A percentile compares a stretch with the other conserved stretches of the same genome.
phyloP scores from a whole-genome alignment of 2,113 vertebrate genomes.

The Gnathochromis pfefferi region DNA sequence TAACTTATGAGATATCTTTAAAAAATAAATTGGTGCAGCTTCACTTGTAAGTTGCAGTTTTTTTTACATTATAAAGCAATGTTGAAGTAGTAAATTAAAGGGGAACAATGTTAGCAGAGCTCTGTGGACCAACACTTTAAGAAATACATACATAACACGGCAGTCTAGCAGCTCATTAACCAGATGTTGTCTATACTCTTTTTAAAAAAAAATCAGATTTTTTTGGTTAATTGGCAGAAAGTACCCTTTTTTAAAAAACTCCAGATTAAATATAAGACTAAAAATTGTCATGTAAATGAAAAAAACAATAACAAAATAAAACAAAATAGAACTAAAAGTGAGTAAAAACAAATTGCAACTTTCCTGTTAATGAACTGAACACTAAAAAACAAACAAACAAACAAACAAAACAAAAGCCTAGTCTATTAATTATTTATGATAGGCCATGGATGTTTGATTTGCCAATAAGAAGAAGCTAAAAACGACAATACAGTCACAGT shows the following conservation, averaged over 20 bases:
- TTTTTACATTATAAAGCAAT: background rate
- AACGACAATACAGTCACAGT: background rate
- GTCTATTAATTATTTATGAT: background rate
- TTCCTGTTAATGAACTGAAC: background rate
- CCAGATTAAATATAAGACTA: background rate
- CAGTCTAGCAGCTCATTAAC: background rate
- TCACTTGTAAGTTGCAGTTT: background rate
- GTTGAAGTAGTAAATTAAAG: background rate
- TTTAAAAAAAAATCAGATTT: background rate
- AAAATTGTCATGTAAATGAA: background rate
- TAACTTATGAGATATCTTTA: background rate
- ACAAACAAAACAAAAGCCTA: background rate
- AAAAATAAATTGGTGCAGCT: background rate
- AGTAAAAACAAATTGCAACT: background rate
- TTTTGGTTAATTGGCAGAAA: background rate
- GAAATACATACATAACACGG: background rate
- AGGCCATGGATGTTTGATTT: background rate
- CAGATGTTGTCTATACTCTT: background rate
- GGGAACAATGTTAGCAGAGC: background rate
- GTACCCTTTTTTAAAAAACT: fast-evolving
- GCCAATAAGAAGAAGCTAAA: background rate
- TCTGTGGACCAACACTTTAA: background rate
- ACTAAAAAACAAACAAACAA: background rate
- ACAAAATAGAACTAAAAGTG: background rate
- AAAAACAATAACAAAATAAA: background rate